These are phyloP conservation scores for Eudemis profundana DNA, from an alignment of 2,888 invertebrate species.

Conservation along the genomic window DNA sequence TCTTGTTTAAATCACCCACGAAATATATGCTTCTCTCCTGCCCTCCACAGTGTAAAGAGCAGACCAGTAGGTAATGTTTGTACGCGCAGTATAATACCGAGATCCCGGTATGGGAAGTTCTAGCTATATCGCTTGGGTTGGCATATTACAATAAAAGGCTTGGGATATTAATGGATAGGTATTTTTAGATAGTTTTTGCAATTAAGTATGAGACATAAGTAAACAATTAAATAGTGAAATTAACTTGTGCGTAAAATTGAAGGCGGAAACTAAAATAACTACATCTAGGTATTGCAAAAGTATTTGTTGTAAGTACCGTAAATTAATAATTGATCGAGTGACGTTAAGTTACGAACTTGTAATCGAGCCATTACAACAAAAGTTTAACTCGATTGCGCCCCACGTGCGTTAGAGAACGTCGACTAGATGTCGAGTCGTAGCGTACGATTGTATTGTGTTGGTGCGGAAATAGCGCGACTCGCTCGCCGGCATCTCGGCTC, in stretches of 20 bases:
- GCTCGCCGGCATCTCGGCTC: slow-evolving; percentile 72
- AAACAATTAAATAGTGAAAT: not conserved
- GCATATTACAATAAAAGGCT: too few species aligned
- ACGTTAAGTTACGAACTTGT: slow-evolving; percentile 37
- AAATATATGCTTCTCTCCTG: too few species aligned
- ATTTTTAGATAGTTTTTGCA: too few species aligned
- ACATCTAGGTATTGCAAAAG: too few species aligned
- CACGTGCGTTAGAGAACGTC: slow-evolving; percentile 40
- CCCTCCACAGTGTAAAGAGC: slow-evolving; percentile 6
- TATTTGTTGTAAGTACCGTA: too few species aligned
- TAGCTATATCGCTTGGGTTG: too few species aligned
- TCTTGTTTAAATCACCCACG: too few species aligned
- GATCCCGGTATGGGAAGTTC: too few species aligned
- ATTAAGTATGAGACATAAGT: too few species aligned
- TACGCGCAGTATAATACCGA: not conserved
- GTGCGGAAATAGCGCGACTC: slow-evolving; percentile 43
- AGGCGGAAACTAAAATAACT: not conserved
- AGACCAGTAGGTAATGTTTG: slow-evolving; percentile 2
- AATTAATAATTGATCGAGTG: slow-evolving; percentile 3
- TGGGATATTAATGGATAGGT: too few species aligned
- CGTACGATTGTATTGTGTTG: slow-evolving; percentile 38
- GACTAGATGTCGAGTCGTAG: slow-evolving; percentile 36
- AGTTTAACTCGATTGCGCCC: slow-evolving; percentile 36
- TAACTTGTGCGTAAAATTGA: too few species aligned
- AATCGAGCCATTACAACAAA: slow-evolving; percentile 38